Evolutionary conservation across 2,113 vertebrate genomes (phyloP), one percentile per base, ranked within the genome.

Genomic region (Lates calcarifer): DNA sequence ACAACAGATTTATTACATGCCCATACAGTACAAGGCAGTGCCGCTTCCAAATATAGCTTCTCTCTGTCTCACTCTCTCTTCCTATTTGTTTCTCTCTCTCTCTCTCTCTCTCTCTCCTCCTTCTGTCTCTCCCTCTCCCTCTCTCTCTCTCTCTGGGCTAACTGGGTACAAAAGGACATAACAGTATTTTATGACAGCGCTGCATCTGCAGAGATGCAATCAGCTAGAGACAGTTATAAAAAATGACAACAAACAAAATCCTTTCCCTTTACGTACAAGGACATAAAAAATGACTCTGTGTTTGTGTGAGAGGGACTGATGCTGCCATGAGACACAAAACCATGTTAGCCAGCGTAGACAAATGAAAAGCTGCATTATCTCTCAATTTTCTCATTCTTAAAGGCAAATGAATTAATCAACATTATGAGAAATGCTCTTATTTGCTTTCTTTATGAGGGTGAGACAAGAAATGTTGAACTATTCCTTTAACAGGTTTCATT

Each of bases 11-110:
- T 90, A 92, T 91, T 69, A 89, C 89, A 88, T 77, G 85, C 77
- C 85, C 86, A 55, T 90, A 87, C 79, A 89, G 85, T 81, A 74
- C 71, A 69, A 89, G 84, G 79, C 90, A 71, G 84, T 31, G 73
- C 81, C 58, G 63, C 86, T 81, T 87, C 91, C 86, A 91, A 91
- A 93, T 90, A 90, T 94, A 94, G 88, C 83, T 63, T 43, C 77
- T 76, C 63, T 74, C 72, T 82, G 41, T 83, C 80, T 84, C 41
- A 6, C 56, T 83, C 75, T 45, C 10, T 24, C 62, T 55, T 6
- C 62, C 51, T 74, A 6, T 65, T 28, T 51, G 13, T 65, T 12
- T 26, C 2, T 31, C 55, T 77, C 75, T 69, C 41, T 56, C 64
- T 43, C 60, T 65, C 18, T 20, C 28, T 26, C 49, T 37, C 6